Base-by-base conservation (phyloP, 2,797 vertebrate species). In the Brachyrhaphis roseni region DNA sequence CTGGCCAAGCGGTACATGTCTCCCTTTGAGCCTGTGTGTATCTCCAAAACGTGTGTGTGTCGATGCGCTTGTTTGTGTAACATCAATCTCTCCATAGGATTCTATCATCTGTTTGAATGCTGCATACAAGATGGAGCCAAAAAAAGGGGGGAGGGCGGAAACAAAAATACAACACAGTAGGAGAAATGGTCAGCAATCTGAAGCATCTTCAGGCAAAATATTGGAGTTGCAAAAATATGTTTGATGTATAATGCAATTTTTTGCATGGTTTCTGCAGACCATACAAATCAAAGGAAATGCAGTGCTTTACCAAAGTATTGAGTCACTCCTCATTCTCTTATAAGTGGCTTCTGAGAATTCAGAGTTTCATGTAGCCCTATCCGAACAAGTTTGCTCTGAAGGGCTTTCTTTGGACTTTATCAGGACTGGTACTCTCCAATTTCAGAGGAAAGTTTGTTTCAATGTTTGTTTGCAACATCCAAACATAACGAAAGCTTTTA, bases 51-150 rank as follows among this genome's bases (percentile, higher is more conserved):
- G 81, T 84, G 78, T 87, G 81, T 84, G 78, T 87, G 80, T 74
- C 45, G 23, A 43, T 84, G 84, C 74, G 46, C 79, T 73, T 79
- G 74, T 80, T 79, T 84, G 77, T 85, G 77, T 68, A 78, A 75
- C 79, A 87, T 91, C 86, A 83, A 87, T 91, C 78, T 89, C 87
- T 81, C 89, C 20, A 13, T 72, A 78, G 81, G 90, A 84, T 76
- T 77, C 87, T 59, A 4, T 39, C 53, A 4, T 78, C 34, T 51
- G 71, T 74, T 83, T 74, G 71, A 73, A 72, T 18, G 34, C 84
- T 78, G 83, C 78, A 53, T 79, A 75, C 53, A 72, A 85, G 80
- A 85, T 84, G 72, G 75, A 81, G 83, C 76, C 26, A 55, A 70
- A 80, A 88, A 76, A 81, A 45, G 13, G 13, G 57, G 28, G 59